These are phyloP conservation scores for Channa argus DNA, from an alignment of 2,113 vertebrate species.

Conservation along the genomic window DNA sequence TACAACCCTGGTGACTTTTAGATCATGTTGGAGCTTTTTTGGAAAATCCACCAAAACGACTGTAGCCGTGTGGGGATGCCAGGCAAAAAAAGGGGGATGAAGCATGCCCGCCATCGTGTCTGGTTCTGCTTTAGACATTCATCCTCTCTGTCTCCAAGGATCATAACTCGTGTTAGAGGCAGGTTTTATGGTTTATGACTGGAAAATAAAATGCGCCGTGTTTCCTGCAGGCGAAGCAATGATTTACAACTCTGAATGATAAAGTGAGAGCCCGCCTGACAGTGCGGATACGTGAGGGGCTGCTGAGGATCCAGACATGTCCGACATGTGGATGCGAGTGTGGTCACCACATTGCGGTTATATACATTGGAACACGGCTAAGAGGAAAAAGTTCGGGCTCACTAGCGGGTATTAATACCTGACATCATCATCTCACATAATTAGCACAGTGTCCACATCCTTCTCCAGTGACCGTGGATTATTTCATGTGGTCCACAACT, in stretches of 20 bases:
- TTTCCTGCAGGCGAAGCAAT: slow-evolving; percentile 77
- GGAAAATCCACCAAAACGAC: slow-evolving; percentile 61
- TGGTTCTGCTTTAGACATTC: slow-evolving; percentile 78
- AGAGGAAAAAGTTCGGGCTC: slow-evolving; percentile 64
- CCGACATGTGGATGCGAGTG: slow-evolving; percentile 72
- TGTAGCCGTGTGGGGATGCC: slow-evolving; percentile 46
- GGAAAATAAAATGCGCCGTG: slow-evolving; percentile 81
- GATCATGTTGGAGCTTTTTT: slow-evolving; percentile 58
- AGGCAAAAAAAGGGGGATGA: slow-evolving; percentile 55
- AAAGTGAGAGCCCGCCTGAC: slow-evolving; percentile 75
- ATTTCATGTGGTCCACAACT: slow-evolving; percentile 78
- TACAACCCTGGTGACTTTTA: slow-evolving; percentile 60
- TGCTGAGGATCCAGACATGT: slow-evolving; percentile 77
- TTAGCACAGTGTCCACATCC: slow-evolving; percentile 80
- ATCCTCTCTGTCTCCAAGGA: slow-evolving; percentile 75
- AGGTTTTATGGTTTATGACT: slow-evolving; percentile 83
- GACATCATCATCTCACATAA: slow-evolving; percentile 80
- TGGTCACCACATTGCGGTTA: slow-evolving; percentile 67
- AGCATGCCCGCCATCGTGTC: slow-evolving; percentile 75
- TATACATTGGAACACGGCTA: slow-evolving; percentile 60
- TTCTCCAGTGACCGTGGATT: slow-evolving; percentile 70
- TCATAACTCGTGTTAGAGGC: slow-evolving; percentile 80
- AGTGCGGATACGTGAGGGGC: slow-evolving; percentile 73
- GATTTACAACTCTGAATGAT: slow-evolving; percentile 81
- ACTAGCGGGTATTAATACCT: slow-evolving; percentile 70